Evolutionary conservation across 1,140 invertebrate genomes (phyloP).

Genomic region (Formica exsecta): DNA sequence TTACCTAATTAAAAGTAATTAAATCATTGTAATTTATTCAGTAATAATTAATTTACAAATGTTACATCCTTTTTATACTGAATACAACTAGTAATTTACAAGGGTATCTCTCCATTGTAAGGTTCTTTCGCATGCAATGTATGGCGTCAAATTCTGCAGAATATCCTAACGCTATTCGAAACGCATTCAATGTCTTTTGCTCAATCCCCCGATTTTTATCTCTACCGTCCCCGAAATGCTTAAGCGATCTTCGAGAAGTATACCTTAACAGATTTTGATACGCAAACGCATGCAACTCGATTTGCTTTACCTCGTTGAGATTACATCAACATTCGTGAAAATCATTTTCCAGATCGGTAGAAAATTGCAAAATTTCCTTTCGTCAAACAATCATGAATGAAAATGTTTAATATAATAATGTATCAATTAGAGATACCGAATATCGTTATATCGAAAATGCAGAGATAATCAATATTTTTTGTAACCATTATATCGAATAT

Average conservation of each 20-base stretch:
- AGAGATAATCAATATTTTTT: background rate
- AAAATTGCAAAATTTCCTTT: slow-evolving; percentile 45
- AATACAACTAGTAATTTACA: background rate
- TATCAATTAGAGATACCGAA: background rate
- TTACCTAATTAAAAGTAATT: background rate
- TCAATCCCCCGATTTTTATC: slow-evolving; percentile 49
- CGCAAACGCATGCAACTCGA: slow-evolving; percentile 42
- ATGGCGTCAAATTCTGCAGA: slow-evolving; percentile 29
- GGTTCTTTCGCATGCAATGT: slow-evolving; percentile 4
- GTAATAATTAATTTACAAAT: background rate
- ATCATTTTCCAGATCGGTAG: slow-evolving; percentile 56
- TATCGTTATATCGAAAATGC: no score
- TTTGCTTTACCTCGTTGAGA: slow-evolving; percentile 28
- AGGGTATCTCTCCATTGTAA: slow-evolving; percentile 5
- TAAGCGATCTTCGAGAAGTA: slow-evolving; percentile 18
- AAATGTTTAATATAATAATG: background rate
- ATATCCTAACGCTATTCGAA: slow-evolving; percentile 35
- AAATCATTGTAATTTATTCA: background rate
- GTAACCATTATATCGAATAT: background rate
- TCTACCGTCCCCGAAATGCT: slow-evolving; percentile 15
- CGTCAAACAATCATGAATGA: background rate
- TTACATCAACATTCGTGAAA: slow-evolving; percentile 64
- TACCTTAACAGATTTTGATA: slow-evolving; percentile 61
- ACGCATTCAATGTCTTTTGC: slow-evolving; percentile 49
- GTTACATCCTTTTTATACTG: background rate